A percentile compares a stretch with the other conserved stretches of the same genome.
phyloP scores from a whole-genome alignment of 2,113 vertebrate species.

The Anguilla rostrata region DNA sequence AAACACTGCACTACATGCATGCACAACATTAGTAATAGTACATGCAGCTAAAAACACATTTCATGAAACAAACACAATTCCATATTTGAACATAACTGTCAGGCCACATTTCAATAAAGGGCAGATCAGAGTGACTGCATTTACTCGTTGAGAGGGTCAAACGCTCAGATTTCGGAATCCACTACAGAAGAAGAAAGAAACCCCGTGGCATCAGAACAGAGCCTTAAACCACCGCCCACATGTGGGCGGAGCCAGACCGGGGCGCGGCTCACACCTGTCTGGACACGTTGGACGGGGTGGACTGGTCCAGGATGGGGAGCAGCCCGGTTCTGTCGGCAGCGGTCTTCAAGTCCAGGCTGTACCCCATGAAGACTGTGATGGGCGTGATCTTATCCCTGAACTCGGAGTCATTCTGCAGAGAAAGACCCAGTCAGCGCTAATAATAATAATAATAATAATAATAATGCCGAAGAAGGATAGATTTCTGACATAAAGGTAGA shows the following conservation, averaged over 20 bases:
- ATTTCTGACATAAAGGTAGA: not conserved
- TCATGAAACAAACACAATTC: too few species aligned
- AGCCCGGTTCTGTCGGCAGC: constrained; percentile 71
- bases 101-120: too few species aligned
- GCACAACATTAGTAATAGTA: too few species aligned
- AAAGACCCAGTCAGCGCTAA: not conserved
- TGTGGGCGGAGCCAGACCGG: not conserved
- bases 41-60: too few species aligned
- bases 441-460: too few species aligned
- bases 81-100: too few species aligned
- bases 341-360: constrained; percentile 70
- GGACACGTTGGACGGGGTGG: constrained; percentile 74
- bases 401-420: constrained; percentile 75
- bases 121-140: too few species aligned
- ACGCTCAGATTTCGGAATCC: not conserved
- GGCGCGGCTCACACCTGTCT: constrained; percentile 69
- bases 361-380: constrained; percentile 81
- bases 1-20: too few species aligned
- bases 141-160: too few species aligned
- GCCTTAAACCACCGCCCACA: not conserved
- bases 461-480: not conserved
- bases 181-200: not conserved
- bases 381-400: constrained; percentile 82
- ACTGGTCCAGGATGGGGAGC: constrained; percentile 77
- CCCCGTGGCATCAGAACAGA: not conserved